Evolutionary conservation across 2,888 invertebrate species (phyloP).

Genomic region (Tupiocoris notatus): DNA sequence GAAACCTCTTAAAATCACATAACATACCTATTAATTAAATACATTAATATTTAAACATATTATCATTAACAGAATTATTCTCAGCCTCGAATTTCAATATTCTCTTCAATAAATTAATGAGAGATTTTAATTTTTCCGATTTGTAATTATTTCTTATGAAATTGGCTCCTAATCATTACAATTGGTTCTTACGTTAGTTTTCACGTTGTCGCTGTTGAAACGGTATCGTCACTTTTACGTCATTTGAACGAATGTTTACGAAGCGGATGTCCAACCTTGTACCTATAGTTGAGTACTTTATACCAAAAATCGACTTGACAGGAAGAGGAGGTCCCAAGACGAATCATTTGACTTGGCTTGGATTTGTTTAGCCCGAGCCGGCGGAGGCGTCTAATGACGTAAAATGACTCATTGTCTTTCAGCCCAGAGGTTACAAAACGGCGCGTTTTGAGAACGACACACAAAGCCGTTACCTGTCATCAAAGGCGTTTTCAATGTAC

Average conservation of each 20-base stretch:
- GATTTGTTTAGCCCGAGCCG: background rate
- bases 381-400: background rate
- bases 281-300: background rate
- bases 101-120: too few species aligned
- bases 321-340: background rate
- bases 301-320: background rate
- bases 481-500: background rate
- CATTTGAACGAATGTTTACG: background rate
- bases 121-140: too few species aligned
- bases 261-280: background rate
- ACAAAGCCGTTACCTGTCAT: background rate
- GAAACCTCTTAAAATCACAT: too few species aligned
- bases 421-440: background rate
- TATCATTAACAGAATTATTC: too few species aligned
- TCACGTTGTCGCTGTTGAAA: too few species aligned
- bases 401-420: background rate
- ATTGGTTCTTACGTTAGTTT: too few species aligned
- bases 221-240: too few species aligned
- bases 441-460: background rate
- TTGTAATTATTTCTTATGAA: too few species aligned
- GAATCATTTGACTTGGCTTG: background rate
- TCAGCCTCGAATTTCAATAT: too few species aligned
- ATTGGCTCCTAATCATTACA: too few species aligned
- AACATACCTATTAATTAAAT: too few species aligned
- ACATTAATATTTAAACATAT: too few species aligned